Evolutionary conservation across 2,888 invertebrate species (phyloP), one percentile per base, ranked within the genome.

Genomic region (Drepanosiphum platanoidis): DNA sequence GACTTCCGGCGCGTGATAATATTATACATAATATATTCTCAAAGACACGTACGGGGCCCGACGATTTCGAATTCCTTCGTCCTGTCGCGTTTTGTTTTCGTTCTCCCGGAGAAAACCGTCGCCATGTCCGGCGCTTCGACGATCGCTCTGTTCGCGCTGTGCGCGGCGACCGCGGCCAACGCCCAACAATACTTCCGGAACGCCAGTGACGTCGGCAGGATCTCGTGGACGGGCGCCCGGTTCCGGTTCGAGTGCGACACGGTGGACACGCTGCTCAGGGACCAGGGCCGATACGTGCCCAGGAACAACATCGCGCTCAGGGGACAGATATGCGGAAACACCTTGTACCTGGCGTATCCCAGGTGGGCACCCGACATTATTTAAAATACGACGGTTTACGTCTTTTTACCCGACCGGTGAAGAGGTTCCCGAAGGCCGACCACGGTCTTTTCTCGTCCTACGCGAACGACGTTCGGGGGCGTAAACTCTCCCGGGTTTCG

Each of bases 221-320:
- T 87, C 68, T 82, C 75, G 64, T 87, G 87, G 87, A 87, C 86
- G 0, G 87, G 87, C n/a, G 86, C 78, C 39, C 82, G 83, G n/a
- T 86, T 87, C 75, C 74, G 68, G 22, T 87, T 81, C 30, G 81
- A 71, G 58, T 71, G 70, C 36, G 34, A 52, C 36, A 58, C 68
- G 27, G 70, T 71, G 36, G 81, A 81, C 86, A 86, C 87, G 87
- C 2, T 77, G 74, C 22, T 77, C 86, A 4, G 86, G 86, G 34
- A 84, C 78, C 27, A 86, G 58, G 68, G 68, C 42, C 61, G 39
- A 22, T 71, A 71, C 58, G 58, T 71, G 18, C 39, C 80, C 52
- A 92, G 91, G 87, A 92, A 93, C 89, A 90, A 92, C 68, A 93
- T 93, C 86, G 92, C 92, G 0, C 93, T 93, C 7, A 90, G 93